phyloP scores from a whole-genome alignment of 2,113 vertebrate genomes.

The Vimba vimba region DNA sequence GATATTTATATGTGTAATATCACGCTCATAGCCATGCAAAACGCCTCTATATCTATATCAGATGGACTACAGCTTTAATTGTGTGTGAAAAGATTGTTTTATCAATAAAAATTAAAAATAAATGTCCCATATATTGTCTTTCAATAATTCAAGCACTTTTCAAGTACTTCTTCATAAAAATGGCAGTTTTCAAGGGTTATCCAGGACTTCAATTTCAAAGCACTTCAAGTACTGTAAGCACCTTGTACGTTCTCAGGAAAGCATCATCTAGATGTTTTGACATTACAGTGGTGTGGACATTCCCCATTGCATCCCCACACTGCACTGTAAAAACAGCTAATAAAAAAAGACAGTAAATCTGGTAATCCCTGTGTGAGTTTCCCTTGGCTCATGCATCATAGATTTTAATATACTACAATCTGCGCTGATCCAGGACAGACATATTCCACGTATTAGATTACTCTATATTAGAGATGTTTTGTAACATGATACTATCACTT shows the following conservation, averaged over 20 bases:
- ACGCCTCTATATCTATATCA: too few relatives aligned
- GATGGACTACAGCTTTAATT: too few relatives aligned
- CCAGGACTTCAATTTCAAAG: too few relatives aligned
- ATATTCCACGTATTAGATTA: not conserved
- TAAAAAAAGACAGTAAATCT: slow-evolving; percentile 28
- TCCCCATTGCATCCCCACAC: not conserved
- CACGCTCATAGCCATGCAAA: too few relatives aligned
- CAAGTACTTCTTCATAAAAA: too few relatives aligned
- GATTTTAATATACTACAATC: not conserved
- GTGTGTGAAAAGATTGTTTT: too few relatives aligned
- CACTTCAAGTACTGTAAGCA: too few relatives aligned
- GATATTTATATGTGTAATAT: too few relatives aligned
- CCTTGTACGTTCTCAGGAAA: not conserved
- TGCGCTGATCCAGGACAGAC: not conserved
- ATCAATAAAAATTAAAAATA: too few relatives aligned
- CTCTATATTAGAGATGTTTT: not conserved
- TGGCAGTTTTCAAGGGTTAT: too few relatives aligned
- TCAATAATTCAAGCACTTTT: too few relatives aligned
- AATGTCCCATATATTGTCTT: too few relatives aligned
- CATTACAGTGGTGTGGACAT: not conserved
- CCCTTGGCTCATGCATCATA: not conserved
- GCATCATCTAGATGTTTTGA: slow-evolving; percentile 15
- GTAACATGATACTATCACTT: not conserved
- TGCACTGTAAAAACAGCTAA: slow-evolving; percentile 2
- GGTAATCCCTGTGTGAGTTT: slow-evolving; percentile 20